phyloP scores from a whole-genome alignment of 2,888 invertebrate genomes.

The Vesta saturnalis region DNA sequence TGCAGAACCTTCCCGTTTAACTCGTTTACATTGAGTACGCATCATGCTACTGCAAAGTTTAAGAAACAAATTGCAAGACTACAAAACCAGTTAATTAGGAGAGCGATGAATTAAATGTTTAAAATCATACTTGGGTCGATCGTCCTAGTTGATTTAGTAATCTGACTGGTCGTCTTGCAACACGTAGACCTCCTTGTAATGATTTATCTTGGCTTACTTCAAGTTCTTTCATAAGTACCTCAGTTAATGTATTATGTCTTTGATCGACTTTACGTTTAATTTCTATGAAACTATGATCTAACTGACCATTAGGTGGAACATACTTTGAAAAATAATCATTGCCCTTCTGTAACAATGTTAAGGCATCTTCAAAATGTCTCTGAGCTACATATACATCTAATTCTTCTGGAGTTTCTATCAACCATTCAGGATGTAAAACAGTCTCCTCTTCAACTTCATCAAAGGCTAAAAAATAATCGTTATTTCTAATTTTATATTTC shows the following conservation, averaged over 20 bases:
- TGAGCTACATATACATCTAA: slow-evolving; percentile 95
- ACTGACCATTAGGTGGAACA: slow-evolving; percentile 52
- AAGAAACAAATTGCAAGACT: slow-evolving; percentile 85
- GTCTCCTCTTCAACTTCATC: slow-evolving; percentile 60
- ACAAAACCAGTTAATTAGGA: slow-evolving; percentile 42
- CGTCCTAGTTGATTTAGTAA: slow-evolving; percentile 82
- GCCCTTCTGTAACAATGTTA: slow-evolving; percentile 79
- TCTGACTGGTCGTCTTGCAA: slow-evolving; percentile 83
- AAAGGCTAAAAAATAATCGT: slow-evolving; percentile 54
- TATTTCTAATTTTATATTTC: neutral
- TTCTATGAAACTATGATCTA: slow-evolving; percentile 62
- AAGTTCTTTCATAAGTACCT: slow-evolving; percentile 87
- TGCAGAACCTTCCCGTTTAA: slow-evolving; percentile 83
- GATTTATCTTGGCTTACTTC: slow-evolving; percentile 91
- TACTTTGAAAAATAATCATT: slow-evolving; percentile 65
- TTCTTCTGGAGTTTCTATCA: slow-evolving; percentile 91
- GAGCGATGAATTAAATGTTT: neutral
- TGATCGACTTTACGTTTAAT: slow-evolving; percentile 70
- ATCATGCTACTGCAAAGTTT: slow-evolving; percentile 84
- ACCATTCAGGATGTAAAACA: slow-evolving; percentile 78
- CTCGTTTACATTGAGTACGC: slow-evolving; percentile 81
- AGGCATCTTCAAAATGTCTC: slow-evolving; percentile 93
- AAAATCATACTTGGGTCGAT: slow-evolving; percentile 67
- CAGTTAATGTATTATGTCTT: slow-evolving; percentile 81
- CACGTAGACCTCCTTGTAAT: slow-evolving; percentile 87